Evolutionary conservation across 2,888 invertebrate species (phyloP), one percentile per base, ranked within the genome.

Genomic region (Hirudinaria manillensis): DNA sequence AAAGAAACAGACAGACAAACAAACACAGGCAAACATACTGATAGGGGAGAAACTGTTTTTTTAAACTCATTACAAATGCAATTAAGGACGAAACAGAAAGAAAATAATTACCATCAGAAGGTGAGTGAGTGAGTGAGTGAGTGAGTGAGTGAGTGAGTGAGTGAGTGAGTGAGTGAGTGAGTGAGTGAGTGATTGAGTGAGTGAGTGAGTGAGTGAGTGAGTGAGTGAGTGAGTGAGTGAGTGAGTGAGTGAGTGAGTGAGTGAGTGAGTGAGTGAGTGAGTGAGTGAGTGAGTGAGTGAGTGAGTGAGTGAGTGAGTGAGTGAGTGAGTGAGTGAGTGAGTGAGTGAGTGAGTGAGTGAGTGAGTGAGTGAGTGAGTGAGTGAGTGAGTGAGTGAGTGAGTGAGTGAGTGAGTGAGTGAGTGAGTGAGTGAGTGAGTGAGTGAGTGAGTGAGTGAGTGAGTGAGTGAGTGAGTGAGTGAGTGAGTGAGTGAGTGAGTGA

Each of bases 61-160:
- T 45, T 45, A 45, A 45, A 45, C 45, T 45, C 45, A 45, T 45
- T 45, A 45, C 45, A 45, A 16, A 16, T 45, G 45, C 45, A 6
- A 45, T 45, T 45, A 45, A 45, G 45, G 45, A 45, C 45, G 45
- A 45, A 45, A 45, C 45, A 4, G 45, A 45, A 45, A 45, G 45
- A 45, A 45, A 45, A 45, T 16, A 45, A 73, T 21, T 73, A 61
- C n/a, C 27, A 34, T n/a, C 13, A 19, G 36, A 34, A n/a, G n/a
- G 3, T 38, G 3, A 10, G 3, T 38, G 38, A 10, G 10, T 38
- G 38, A 67, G 38, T 68, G 74, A 13, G 24, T 16, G 67, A 56
- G 67, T 36, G 74, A 73, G 56, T 34, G 74, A 74, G 74, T 1
- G 74, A 74, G 74, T 34, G 74, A 68, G 68, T 29, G 68, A 68